These are phyloP conservation scores for Sebastes diaconus DNA, from an alignment of 2,797 vertebrate species.

Conservation along the genomic window DNA sequence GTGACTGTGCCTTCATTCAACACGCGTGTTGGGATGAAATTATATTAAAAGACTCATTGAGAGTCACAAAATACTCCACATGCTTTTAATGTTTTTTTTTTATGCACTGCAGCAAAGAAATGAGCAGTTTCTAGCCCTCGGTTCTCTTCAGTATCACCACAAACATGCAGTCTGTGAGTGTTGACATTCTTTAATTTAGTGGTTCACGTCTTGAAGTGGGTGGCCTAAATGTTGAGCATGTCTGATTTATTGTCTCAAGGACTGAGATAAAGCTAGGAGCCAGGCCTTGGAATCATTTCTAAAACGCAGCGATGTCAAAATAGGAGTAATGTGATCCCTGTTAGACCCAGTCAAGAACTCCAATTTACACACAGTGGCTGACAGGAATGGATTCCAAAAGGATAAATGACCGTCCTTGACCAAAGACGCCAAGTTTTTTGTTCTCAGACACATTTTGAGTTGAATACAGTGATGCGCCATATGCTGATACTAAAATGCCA, in stretches of 20 bases:
- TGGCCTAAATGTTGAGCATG: background rate
- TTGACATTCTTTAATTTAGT: background rate
- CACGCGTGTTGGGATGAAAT: background rate
- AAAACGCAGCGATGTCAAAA: background rate
- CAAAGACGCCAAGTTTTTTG: background rate
- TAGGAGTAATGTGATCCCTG: slow-evolving; percentile 1
- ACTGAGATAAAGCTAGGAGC: background rate
- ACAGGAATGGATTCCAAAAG: background rate
- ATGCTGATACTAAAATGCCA: background rate
- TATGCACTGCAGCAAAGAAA: background rate
- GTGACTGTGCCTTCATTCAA: background rate
- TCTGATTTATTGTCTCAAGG: slow-evolving; percentile 27
- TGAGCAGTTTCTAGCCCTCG: background rate
- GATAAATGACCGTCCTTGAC: background rate
- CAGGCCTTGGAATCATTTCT: background rate
- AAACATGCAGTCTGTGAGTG: background rate
- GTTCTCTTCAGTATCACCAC: background rate
- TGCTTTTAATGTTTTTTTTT: background rate
- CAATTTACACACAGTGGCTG: background rate
- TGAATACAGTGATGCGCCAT: background rate
- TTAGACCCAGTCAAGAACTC: background rate
- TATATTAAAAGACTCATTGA: background rate
- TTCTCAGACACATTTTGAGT: background rate
- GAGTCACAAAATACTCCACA: background rate
- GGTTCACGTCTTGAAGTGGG: background rate